Conservation (phyloP, 2,888 invertebrate species). For the Hirtodrosophila histrioides region DNA sequence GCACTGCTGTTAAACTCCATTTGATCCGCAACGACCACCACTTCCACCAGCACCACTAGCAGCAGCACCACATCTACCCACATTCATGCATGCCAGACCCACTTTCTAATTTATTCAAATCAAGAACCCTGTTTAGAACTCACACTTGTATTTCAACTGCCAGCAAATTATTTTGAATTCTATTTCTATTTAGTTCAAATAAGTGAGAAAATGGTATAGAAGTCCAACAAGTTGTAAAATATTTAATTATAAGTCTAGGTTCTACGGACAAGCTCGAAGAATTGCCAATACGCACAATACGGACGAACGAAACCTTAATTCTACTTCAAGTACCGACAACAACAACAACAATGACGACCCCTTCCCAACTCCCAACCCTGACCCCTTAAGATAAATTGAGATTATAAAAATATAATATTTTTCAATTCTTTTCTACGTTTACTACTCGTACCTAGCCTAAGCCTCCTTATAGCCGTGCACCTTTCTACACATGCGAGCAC, state of each 20-base stretch:
- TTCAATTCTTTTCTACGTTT: conserved; percentile 23
- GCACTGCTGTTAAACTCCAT: conserved; percentile 44
- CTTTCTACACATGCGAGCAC: conserved; percentile 40
- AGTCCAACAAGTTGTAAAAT: conserved; percentile 65
- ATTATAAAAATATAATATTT: conserved; percentile 54
- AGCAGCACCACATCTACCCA: conserved; percentile 13
- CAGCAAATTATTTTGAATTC: conserved; percentile 25
- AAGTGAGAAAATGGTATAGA: conserved; percentile 38
- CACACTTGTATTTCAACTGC: conserved; percentile 34
- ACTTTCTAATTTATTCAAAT: conserved; percentile 60
- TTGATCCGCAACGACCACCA: conserved; percentile 19
- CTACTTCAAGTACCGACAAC: not conserved
- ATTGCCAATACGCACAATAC: conserved; percentile 48
- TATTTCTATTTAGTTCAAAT: conserved; percentile 50
- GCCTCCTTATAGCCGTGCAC: conserved; percentile 22
- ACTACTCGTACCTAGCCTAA: conserved; percentile 46
- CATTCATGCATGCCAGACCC: conserved; percentile 28
- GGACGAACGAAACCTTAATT: conserved; percentile 31
- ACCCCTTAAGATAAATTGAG: conserved; percentile 49
- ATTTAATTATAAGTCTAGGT: conserved; percentile 66
- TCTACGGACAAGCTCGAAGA: conserved; percentile 53
- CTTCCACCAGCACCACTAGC: conserved; percentile 2
- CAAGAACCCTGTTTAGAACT: conserved; percentile 24
- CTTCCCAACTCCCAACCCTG: not conserved
- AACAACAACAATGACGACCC: conserved; percentile 4